These are phyloP conservation scores for Rambutsinella grinnellia DNA, from an alignment of 2,888 invertebrate species.

Conservation along the genomic window DNA sequence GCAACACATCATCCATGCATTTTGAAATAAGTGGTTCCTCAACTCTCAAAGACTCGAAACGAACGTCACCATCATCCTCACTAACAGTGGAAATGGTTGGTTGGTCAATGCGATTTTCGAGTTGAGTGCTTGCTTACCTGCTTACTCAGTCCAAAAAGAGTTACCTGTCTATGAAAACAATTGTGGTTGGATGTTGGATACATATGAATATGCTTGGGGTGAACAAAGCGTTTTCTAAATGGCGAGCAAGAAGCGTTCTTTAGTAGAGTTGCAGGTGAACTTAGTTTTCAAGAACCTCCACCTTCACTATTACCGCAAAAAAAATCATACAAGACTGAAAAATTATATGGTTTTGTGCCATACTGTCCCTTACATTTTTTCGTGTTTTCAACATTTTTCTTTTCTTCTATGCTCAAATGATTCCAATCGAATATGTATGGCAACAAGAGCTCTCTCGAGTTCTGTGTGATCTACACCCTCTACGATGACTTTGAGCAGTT, in stretches of 20 bases:
- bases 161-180: no score
- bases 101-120: conserved; percentile 27
- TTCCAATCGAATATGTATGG: background rate
- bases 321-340: background rate
- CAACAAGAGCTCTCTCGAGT: background rate
- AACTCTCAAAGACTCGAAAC: background rate
- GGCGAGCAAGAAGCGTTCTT: background rate
- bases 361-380: background rate
- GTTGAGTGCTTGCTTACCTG: conserved; percentile 2
- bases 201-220: no score
- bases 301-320: background rate
- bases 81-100: conserved; percentile 7
- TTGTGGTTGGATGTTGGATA: no score
- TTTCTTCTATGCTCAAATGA: background rate
- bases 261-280: background rate
- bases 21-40: background rate
- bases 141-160: no score
- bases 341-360: background rate
- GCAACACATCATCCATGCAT: background rate
- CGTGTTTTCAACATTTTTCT: background rate
- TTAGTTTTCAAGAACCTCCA: background rate
- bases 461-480: background rate
- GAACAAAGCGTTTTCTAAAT: background rate
- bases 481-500: no score
- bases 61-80: background rate